Evolutionary conservation across 2,797 vertebrate species (phyloP).

Genomic region (Hyperoplus lanceolatus): DNA sequence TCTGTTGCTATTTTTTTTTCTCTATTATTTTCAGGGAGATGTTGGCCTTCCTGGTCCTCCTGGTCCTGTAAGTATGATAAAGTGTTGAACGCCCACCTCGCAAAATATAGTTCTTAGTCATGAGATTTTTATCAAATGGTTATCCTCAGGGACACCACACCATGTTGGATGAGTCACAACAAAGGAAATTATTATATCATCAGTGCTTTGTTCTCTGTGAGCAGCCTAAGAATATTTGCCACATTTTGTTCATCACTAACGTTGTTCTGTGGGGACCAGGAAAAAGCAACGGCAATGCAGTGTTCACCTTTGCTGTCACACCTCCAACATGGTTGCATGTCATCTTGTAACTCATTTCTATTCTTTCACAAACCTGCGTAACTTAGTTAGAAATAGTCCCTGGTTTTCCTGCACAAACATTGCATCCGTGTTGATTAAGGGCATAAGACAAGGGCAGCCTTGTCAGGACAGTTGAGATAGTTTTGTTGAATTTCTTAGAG

Average conservation of each 20-base stretch:
- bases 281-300: slow-evolving; percentile 18
- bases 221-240: slow-evolving; percentile 1
- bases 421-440: slow-evolving; percentile 31
- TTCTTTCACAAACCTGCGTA: slow-evolving; percentile 33
- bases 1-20: slow-evolving; percentile 26
- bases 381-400: not conserved
- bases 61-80: slow-evolving; percentile 85
- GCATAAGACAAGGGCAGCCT: slow-evolving; percentile 17
- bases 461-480: slow-evolving; percentile 37
- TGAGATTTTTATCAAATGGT: slow-evolving; percentile 4
- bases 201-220: not conserved
- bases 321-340: slow-evolving; percentile 25
- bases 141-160: not conserved
- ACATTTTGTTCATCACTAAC: slow-evolving; percentile 16
- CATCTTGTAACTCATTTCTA: slow-evolving; percentile 43
- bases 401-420: not conserved
- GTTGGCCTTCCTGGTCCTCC: slow-evolving; percentile 86
- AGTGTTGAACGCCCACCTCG: not conserved
- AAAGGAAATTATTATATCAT: not conserved
- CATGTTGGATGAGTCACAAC: slow-evolving; percentile 7
- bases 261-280: slow-evolving; percentile 8
- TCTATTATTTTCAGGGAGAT: slow-evolving; percentile 83
- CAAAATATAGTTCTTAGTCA: not conserved
- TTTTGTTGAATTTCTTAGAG: slow-evolving; percentile 33
- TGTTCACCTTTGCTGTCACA: slow-evolving; percentile 53